A percentile compares a stretch with the other conserved stretches of the same genome.
phyloP scores from a whole-genome alignment of 2,797 vertebrate species.

The Tokudaia muenninki region DNA sequence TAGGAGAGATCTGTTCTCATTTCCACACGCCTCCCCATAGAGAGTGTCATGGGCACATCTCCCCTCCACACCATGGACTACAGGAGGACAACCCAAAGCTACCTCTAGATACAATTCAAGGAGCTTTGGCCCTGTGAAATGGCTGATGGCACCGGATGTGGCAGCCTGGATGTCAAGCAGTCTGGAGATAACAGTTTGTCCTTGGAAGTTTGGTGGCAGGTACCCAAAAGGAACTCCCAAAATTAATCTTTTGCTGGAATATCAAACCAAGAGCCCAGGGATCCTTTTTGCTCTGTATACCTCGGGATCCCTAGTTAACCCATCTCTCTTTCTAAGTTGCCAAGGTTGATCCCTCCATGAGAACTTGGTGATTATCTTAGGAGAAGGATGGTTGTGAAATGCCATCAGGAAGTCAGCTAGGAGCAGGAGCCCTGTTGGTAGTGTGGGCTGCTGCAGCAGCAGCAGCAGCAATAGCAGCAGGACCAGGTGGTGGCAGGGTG shows the following conservation, averaged over 20 bases:
- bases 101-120: too few relatives aligned
- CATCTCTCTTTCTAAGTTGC: not conserved
- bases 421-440: not conserved
- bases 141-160: not conserved
- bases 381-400: not conserved
- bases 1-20: not conserved
- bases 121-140: too few relatives aligned
- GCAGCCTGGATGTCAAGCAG: not conserved
- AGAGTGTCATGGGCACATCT: not conserved
- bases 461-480: too few relatives aligned
- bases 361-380: not conserved
- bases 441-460: too few relatives aligned
- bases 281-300: not conserved
- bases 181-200: not conserved
- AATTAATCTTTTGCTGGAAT: not conserved
- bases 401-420: not conserved
- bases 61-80: too few relatives aligned
- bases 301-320: not conserved
- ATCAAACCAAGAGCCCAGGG: fast-evolving
- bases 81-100: fast-evolving
- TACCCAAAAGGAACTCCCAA: too few relatives aligned
- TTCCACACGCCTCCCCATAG: not conserved
- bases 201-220: not conserved
- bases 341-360: not conserved
- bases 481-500: too few relatives aligned